Evolutionary conservation across 2,797 vertebrate species (phyloP), one percentile per base, ranked within the genome.

Genomic region (Fundulus diaphanus): DNA sequence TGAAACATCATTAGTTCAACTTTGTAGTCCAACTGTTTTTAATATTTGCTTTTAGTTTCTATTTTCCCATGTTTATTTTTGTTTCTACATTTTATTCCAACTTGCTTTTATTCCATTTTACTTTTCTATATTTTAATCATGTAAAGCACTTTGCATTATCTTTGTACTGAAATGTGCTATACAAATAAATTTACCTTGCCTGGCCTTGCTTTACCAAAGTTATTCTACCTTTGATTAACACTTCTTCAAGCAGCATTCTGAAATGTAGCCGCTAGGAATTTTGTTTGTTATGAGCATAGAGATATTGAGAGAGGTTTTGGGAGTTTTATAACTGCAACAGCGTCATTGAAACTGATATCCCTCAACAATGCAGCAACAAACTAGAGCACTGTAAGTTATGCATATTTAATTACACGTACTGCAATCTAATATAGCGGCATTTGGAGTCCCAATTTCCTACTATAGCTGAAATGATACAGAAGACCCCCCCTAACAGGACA

Each of bases 401-500:
- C 15, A 65, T 6, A 27, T 66, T 42, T 66, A 15, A 71, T 40
- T 16, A 31, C 52, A 74, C n/a, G 68, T 78, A 51, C 76, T 72
- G 22, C 27, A 59, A 40, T 61, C 18, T 68, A 68, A 52, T 61
- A 42, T 70, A 49, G 20, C 44, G 56, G 29, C 42, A 77, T 52
- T 66, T 2, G 24, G 22, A 57, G 24, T 57, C 35, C 77, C 37
- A 82, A 74, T 49, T 48, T 35, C 48, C 76, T 51, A 44, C 37
- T 72, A 51, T 70, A 61, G 49, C 54, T 1, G 1, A 49, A 78
- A 78, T 57, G 68, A 75, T 81, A 78, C 42, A 52, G 46, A 69
- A 42, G 59, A 24, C 51, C 72, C 20, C 72, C 20, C 27, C 72
- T 67, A 27, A 46, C 67, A 48, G 61, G 13, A 84, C 7, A 63